phyloP scores from a whole-genome alignment of 2,888 invertebrate species.

The Taphrorychus bicolor region DNA sequence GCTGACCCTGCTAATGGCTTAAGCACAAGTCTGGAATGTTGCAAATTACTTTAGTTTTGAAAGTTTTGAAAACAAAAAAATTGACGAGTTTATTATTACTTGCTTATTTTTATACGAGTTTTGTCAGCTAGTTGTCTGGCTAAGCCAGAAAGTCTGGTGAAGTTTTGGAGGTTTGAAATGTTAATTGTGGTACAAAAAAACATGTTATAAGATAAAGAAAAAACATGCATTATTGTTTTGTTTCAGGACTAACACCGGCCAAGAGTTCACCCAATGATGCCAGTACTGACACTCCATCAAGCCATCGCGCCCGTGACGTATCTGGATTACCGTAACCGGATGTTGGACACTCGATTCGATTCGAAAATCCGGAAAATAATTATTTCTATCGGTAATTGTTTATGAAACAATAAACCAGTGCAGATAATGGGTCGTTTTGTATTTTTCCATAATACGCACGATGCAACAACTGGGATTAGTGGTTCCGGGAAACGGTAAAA shows the following conservation, averaged over 20 bases:
- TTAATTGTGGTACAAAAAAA: too few species aligned
- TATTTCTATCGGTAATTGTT: not conserved
- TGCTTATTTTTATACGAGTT: not conserved
- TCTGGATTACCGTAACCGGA: not conserved
- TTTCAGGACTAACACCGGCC: too few species aligned
- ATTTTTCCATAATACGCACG: not conserved
- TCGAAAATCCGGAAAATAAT: constrained; percentile 2
- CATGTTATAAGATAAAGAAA: too few species aligned
- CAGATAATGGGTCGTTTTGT: not conserved
- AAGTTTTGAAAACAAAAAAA: not conserved
- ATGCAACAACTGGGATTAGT: constrained; percentile 7
- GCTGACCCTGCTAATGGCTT: constrained; percentile 3
- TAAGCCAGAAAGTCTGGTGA: too few species aligned
- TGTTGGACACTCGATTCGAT: not conserved
- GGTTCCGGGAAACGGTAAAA: constrained; percentile 1
- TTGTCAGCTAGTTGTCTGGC: too few species aligned
- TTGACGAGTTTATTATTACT: not conserved
- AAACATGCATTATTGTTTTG: too few species aligned
- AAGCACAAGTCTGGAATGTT: constrained; percentile 1
- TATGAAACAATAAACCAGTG: constrained; percentile 3
- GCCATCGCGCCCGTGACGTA: not conserved
- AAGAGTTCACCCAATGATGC: too few species aligned
- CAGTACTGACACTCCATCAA: not conserved
- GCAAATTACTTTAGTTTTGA: constrained; percentile 8
- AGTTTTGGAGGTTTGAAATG: too few species aligned